Conservation (phyloP, 2,888 invertebrate genomes). For the Stratiomys singularior region DNA sequence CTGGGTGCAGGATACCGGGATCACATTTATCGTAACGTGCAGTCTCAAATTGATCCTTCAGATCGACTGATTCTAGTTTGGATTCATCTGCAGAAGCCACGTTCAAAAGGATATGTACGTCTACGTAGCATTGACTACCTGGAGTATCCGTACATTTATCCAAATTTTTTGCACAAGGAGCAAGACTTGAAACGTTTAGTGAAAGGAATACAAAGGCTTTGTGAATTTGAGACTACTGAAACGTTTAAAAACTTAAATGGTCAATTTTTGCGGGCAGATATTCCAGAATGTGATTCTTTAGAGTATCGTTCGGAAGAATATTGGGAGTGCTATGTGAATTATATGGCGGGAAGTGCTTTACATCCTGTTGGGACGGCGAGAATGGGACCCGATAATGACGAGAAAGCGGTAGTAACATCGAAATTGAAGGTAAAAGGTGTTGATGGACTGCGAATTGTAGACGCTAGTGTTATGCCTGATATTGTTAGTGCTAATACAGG, state of each 20-base stretch:
- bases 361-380: conserved; percentile 74
- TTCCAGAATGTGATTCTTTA: conserved; percentile 65
- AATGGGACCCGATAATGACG: conserved; percentile 73
- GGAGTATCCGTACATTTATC: conserved; percentile 71
- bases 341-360: conserved; percentile 72
- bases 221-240: conserved; percentile 58
- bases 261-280: conserved; percentile 65
- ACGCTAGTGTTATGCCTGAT: conserved; percentile 69
- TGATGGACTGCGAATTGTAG: conserved; percentile 67
- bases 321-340: conserved; percentile 74
- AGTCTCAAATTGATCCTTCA: conserved; percentile 40
- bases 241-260: neutral
- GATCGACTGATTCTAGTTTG: neutral
- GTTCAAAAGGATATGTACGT: conserved; percentile 69
- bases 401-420: conserved; percentile 73
- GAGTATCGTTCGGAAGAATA: conserved; percentile 66
- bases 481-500: conserved; percentile 69
- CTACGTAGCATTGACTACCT: conserved; percentile 69
- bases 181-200: conserved; percentile 66
- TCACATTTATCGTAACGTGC: conserved; percentile 54
- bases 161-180: conserved; percentile 70
- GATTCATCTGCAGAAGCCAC: conserved; percentile 64
- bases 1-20: conserved; percentile 54
- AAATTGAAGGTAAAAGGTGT: conserved; percentile 68
- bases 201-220: conserved; percentile 60